These are phyloP conservation scores for Redunca redunca DNA, from an alignment of 2,113 vertebrate genomes.

Conservation along the genomic window DNA sequence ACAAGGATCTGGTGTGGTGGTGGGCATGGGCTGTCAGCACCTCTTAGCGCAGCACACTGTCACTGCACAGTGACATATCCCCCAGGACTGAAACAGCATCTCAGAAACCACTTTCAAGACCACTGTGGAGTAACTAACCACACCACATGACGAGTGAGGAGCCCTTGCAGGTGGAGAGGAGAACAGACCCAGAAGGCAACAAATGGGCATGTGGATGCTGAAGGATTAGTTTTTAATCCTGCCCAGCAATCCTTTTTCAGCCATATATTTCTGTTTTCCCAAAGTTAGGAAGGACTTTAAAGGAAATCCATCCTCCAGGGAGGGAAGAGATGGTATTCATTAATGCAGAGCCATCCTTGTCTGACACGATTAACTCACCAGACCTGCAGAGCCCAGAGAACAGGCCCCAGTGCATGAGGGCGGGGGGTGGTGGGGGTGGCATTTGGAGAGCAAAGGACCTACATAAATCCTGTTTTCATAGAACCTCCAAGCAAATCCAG, in stretches of 20 bases:
- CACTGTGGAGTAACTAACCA: not conserved
- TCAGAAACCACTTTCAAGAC: not conserved
- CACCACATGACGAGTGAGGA: not conserved
- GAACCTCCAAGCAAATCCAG: not conserved
- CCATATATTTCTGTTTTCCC: not conserved
- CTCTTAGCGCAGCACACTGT: not conserved
- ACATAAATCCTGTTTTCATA: not conserved
- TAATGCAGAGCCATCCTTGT: not conserved
- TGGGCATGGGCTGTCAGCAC: not conserved
- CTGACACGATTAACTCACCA: not conserved
- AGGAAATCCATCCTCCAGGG: not conserved
- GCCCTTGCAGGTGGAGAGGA: fast-evolving
- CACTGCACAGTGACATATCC: not conserved
- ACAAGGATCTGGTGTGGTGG: not conserved
- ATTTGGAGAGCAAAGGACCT: not conserved
- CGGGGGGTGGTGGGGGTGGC: not conserved
- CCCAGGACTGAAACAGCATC: not conserved
- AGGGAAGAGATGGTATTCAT: not conserved
- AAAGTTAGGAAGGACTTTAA: not conserved
- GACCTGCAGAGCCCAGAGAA: not conserved
- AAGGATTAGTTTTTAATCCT: not conserved
- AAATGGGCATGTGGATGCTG: not conserved
- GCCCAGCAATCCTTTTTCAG: not conserved
- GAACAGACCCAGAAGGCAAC: not conserved
- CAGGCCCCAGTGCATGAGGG: fast-evolving